Percentiles rank a stretch among this genome's conserved stretches.
These are phyloP conservation scores for Strigamia maritima DNA, from an alignment of 2,888 invertebrate species.

Conservation along the genomic window DNA sequence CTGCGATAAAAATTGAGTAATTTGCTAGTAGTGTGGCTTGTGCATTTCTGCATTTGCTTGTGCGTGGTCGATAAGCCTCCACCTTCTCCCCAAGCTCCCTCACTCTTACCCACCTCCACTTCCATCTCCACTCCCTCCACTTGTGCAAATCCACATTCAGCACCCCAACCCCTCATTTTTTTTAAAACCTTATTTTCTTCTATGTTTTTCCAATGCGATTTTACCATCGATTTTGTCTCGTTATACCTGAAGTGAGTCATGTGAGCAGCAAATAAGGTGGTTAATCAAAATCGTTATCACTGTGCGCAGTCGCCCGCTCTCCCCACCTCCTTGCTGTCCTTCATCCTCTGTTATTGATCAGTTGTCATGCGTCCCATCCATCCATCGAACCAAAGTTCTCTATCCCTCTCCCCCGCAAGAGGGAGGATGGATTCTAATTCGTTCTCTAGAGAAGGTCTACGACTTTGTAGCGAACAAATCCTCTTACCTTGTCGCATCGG, in stretches of 20 bases:
- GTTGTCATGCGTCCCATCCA: conserved; percentile 25
- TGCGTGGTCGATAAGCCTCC: conserved; percentile 18
- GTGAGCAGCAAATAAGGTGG: conserved; percentile 37
- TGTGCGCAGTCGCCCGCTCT: conserved; percentile 34
- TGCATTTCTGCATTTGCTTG: conserved; percentile 24
- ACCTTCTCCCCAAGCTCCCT: neutral
- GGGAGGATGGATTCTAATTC: conserved; percentile 21
- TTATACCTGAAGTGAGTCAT: conserved; percentile 35
- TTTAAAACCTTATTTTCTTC: neutral
- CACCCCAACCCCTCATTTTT: neutral
- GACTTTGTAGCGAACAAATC: conserved; percentile 31
- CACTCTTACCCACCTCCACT: neutral
- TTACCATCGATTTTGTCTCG: neutral
- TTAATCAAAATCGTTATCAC: conserved; percentile 39
- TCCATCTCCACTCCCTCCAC: neutral
- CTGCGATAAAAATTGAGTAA: conserved; percentile 36
- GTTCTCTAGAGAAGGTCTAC: conserved; percentile 21
- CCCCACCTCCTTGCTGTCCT: neutral
- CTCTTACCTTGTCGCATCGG: conserved; percentile 32
- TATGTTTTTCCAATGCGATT: neutral
- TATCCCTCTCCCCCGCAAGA: neutral
- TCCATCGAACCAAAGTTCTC: conserved; percentile 1
- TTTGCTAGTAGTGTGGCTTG: conserved; percentile 22
- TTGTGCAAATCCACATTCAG: neutral
- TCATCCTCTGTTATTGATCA: conserved; percentile 18